A percentile compares a stretch with the other conserved stretches of the same genome.
These are phyloP conservation scores for Malacosoma neustria DNA, from an alignment of 2,888 invertebrate species.

Conservation along the genomic window DNA sequence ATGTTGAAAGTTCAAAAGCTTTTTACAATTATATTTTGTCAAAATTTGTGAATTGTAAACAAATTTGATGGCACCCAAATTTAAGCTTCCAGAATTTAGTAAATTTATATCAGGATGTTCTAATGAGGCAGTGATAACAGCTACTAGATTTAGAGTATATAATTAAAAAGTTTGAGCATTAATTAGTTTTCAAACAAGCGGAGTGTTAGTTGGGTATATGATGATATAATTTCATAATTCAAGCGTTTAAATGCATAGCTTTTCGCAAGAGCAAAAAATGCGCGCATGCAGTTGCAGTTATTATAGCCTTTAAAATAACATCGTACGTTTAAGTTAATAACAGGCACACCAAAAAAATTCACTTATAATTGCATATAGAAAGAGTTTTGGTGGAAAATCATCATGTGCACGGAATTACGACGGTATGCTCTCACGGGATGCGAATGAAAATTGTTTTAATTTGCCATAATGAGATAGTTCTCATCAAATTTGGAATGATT, in stretches of 20 bases:
- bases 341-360: conserved; percentile 71
- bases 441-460: conserved; percentile 10
- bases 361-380: conserved; percentile 71
- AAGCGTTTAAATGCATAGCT: conserved; percentile 74
- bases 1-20: no score
- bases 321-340: conserved; percentile 74
- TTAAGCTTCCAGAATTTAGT: no score
- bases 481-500: neutral
- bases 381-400: conserved; percentile 70
- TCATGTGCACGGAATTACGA: conserved; percentile 47
- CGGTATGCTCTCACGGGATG: conserved; percentile 41
- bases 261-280: conserved; percentile 62
- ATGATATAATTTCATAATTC: conserved; percentile 74
- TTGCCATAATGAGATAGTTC: no score
- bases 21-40: no score
- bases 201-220: no score
- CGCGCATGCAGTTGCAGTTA: conserved; percentile 56
- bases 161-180: no score
- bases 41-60: no score
- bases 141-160: no score
- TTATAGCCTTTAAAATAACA: conserved; percentile 73
- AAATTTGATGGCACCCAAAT: no score
- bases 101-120: no score
- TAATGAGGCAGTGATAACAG: no score
- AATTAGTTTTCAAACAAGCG: no score